These are phyloP conservation scores for Brachypterus glaber DNA, from an alignment of 2,888 invertebrate species.

Conservation along the genomic window DNA sequence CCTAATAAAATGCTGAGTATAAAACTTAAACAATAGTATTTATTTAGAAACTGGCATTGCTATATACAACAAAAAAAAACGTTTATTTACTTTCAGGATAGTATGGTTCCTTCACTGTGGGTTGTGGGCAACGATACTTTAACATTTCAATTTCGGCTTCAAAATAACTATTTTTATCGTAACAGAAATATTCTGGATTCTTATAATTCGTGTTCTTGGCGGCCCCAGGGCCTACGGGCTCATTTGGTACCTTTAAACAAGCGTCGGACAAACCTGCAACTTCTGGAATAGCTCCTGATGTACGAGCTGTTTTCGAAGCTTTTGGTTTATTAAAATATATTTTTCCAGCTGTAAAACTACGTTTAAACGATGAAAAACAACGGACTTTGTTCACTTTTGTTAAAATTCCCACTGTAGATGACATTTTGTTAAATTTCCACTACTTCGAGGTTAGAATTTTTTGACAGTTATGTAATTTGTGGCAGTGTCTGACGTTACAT, in stretches of 20 bases:
- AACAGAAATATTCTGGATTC: slow-evolving; percentile 81
- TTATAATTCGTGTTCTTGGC: slow-evolving; percentile 60
- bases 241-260: slow-evolving; percentile 45
- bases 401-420: slow-evolving; percentile 1
- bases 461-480: slow-evolving; percentile 3
- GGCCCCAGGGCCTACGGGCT: slow-evolving; percentile 64
- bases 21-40: too few species aligned
- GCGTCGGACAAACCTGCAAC: slow-evolving; percentile 58
- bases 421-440: too few species aligned
- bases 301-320: background rate
- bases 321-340: slow-evolving; percentile 29
- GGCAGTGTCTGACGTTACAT: too few species aligned
- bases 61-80: background rate
- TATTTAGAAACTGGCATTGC: too few species aligned
- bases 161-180: slow-evolving; percentile 64
- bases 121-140: slow-evolving; percentile 69
- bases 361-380: slow-evolving; percentile 24
- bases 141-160: slow-evolving; percentile 82
- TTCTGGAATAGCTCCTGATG: slow-evolving; percentile 27
- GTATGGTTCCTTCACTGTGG: slow-evolving; percentile 43
- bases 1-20: too few species aligned
- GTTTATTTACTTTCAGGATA: slow-evolving; percentile 10
- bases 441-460: background rate
- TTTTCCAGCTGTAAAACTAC: slow-evolving; percentile 28
- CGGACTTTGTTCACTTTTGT: slow-evolving; percentile 20